A percentile compares a stretch with the other conserved stretches of the same genome.
Conservation (phyloP, 2,888 invertebrate genomes). For the Drosophila longiperda region DNA sequence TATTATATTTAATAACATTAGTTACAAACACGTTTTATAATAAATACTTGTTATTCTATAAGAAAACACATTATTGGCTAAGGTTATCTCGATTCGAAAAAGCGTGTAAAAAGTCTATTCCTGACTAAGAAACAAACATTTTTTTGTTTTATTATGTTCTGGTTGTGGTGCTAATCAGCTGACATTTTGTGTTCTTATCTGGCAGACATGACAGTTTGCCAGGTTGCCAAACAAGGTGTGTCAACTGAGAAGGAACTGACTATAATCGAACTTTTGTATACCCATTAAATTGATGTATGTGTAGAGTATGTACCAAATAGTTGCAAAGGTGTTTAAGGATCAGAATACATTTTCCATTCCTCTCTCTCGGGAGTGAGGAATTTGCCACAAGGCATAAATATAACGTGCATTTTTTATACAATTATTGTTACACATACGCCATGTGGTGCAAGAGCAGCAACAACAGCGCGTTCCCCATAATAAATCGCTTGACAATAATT, state of each 20-base stretch:
- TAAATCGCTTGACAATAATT: slow-evolving; percentile 78
- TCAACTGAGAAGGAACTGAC: neutral
- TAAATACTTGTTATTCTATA: neutral
- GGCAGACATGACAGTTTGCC: slow-evolving; percentile 22
- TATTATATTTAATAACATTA: too few species aligned
- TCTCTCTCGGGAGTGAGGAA: neutral
- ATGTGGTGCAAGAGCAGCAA: slow-evolving; percentile 58
- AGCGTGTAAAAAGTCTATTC: neutral
- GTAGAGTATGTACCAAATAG: neutral
- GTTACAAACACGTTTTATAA: neutral
- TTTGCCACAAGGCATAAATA: slow-evolving; percentile 40
- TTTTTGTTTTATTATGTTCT: slow-evolving; percentile 1
- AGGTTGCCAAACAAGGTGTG: slow-evolving; percentile 5
- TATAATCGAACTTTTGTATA: slow-evolving; percentile 6
- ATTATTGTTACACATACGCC: slow-evolving; percentile 79
- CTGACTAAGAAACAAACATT: slow-evolving; percentile 7
- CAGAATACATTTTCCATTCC: neutral
- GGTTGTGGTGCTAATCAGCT: slow-evolving; percentile 29
- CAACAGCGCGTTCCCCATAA: slow-evolving; percentile 45
- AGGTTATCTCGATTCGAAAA: neutral
- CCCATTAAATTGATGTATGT: neutral
- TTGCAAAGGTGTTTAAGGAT: slow-evolving; percentile 8
- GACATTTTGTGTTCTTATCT: slow-evolving; percentile 23
- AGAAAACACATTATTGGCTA: neutral
- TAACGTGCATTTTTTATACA: slow-evolving; percentile 61